Evolutionary conservation across 2,797 vertebrate genomes (phyloP).

Genomic region (Microctenopoma steveboyesi): DNA sequence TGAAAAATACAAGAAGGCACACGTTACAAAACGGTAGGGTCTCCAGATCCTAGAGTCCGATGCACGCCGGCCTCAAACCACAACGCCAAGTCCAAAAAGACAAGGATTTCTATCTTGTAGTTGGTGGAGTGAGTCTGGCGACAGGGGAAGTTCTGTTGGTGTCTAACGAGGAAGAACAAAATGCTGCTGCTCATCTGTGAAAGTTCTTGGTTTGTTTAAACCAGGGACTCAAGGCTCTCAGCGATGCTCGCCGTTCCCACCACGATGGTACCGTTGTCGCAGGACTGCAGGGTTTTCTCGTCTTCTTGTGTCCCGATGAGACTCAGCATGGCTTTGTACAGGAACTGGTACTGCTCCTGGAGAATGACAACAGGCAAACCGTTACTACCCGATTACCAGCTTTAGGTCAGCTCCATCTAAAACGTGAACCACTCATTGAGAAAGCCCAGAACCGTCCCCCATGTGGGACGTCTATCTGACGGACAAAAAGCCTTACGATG

Average conservation of each 20-base stretch:
- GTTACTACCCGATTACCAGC: neutral
- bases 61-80: constrained; percentile 9
- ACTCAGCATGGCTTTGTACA: constrained; percentile 96
- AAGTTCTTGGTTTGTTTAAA: constrained; percentile 76
- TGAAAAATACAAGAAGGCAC: constrained; percentile 81
- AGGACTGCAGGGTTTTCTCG: constrained; percentile 85
- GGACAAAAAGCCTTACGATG: constrained; percentile 81
- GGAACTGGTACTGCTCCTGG: constrained; percentile 96
- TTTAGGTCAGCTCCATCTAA: too few relatives aligned
- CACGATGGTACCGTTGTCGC: constrained; percentile 88
- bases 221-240: constrained; percentile 95
- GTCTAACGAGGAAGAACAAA: constrained; percentile 24
- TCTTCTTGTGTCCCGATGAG: constrained; percentile 92
- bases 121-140: constrained; percentile 13
- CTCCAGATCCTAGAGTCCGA: constrained; percentile 53
- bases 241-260: constrained; percentile 82
- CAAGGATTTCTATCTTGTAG: neutral
- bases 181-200: constrained; percentile 18
- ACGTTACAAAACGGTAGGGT: constrained; percentile 61
- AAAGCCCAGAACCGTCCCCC: too few relatives aligned
- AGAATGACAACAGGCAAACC: constrained; percentile 28
- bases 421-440: too few relatives aligned
- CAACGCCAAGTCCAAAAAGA: constrained; percentile 14
- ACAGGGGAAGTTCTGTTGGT: constrained; percentile 27
- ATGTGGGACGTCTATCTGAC: neutral